Percentiles rank a stretch among this genome's conserved stretches.
These are phyloP conservation scores for Falco berigora DNA, from an alignment of 2,797 vertebrate species.

Conservation along the genomic window DNA sequence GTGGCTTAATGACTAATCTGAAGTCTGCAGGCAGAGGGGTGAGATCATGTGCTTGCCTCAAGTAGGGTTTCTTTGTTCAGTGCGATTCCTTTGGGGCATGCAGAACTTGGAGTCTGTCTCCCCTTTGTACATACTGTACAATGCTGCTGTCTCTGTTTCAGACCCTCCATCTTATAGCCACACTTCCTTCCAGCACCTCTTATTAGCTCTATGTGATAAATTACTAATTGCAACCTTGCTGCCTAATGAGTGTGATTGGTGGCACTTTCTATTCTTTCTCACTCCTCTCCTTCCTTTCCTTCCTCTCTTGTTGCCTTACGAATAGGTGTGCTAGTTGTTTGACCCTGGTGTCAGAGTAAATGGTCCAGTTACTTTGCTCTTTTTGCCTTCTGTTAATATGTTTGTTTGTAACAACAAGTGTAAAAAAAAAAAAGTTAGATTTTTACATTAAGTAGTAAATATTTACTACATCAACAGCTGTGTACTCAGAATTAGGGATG, in stretches of 20 bases:
- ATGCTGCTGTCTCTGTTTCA: neutral
- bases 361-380: neutral
- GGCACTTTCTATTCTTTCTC: neutral
- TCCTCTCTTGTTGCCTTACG: neutral
- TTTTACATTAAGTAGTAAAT: neutral
- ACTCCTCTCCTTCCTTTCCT: neutral
- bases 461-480: neutral
- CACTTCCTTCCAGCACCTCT: neutral
- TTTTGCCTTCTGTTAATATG: neutral
- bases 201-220: neutral
- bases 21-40: neutral
- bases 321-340: neutral
- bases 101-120: neutral
- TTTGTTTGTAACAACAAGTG: neutral
- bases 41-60: neutral
- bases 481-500: neutral
- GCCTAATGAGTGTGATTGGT: neutral
- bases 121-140: neutral
- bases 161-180: neutral
- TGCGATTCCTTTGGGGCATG: neutral
- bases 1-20: slow-evolving; percentile 26
- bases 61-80: slow-evolving; percentile 28
- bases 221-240: neutral
- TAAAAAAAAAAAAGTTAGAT: neutral
- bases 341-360: neutral